A percentile compares a stretch with the other conserved stretches of the same genome.
phyloP scores from a whole-genome alignment of 2,113 vertebrate genomes.

The Cyprinodon variegatus region DNA sequence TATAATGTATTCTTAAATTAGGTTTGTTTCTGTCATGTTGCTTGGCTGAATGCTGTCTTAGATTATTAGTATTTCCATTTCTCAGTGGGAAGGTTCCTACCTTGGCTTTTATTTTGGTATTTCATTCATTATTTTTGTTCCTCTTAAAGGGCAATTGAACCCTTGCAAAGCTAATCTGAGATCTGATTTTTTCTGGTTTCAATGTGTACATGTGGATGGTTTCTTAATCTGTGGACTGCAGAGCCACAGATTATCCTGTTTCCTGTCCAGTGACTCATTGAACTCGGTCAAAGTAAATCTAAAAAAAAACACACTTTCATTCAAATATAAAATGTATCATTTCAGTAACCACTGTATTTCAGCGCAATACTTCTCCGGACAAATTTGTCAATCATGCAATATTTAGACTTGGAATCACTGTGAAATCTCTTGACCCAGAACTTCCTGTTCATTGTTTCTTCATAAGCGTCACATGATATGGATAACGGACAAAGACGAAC shows the following conservation, averaged over 20 bases:
- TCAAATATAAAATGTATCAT: not conserved
- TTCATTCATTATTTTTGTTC: not conserved
- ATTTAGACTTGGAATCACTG: slow-evolving; percentile 19
- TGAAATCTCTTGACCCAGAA: slow-evolving; percentile 12
- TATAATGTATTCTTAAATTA: not conserved
- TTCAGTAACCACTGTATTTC: slow-evolving; percentile 33
- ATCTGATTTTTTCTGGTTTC: too few relatives aligned
- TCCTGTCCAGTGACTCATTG: not conserved
- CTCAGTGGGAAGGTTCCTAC: not conserved
- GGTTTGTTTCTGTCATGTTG: not conserved
- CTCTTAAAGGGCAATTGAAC: not conserved
- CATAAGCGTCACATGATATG: not conserved
- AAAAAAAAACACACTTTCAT: slow-evolving; percentile 28
- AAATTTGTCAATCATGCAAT: slow-evolving; percentile 41
- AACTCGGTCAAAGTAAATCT: slow-evolving; percentile 6
- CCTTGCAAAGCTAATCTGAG: too few relatives aligned
- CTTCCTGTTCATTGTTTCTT: slow-evolving; percentile 1
- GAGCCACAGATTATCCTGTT: not conserved
- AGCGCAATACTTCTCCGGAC: slow-evolving; percentile 24
- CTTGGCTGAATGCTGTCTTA: not conserved
- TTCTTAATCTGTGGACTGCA: not conserved
- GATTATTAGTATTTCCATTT: not conserved
- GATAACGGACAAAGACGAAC: slow-evolving; percentile 11
- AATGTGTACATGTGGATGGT: not conserved
- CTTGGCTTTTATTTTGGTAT: not conserved